These are phyloP conservation scores for Microctenopoma steveboyesi DNA, from an alignment of 2,797 vertebrate species.

Conservation along the genomic window DNA sequence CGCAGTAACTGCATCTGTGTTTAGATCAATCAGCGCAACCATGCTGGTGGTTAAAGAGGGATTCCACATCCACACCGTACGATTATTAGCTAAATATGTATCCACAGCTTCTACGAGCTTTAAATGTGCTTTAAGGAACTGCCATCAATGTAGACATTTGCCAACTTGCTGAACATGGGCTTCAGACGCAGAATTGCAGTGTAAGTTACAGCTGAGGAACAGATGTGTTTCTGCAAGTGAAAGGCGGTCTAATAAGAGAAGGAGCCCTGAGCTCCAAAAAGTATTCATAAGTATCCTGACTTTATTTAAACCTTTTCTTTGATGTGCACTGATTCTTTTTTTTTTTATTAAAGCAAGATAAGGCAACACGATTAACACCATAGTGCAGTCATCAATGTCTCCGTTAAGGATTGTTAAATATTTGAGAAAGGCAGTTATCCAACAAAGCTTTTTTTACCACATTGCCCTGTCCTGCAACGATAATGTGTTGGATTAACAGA, in stretches of 20 bases:
- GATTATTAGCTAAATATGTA: not conserved
- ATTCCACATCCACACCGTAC: not conserved
- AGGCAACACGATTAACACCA: not conserved
- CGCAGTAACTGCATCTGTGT: conserved; percentile 13
- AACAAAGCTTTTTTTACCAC: not conserved
- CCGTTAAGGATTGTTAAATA: not conserved
- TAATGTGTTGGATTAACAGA: not conserved
- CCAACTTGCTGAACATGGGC: conserved; percentile 50
- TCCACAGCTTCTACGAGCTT: rapidly evolving
- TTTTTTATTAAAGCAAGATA: not conserved
- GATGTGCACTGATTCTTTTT: not conserved
- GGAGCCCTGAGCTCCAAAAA: not conserved
- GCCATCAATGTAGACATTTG: not conserved
- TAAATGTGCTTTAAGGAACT: not conserved
- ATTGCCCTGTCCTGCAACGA: not conserved
- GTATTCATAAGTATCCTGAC: not conserved
- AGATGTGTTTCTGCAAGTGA: no score
- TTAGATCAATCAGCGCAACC: not conserved
- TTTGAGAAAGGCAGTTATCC: not conserved
- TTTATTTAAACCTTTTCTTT: not conserved
- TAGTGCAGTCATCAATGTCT: not conserved
- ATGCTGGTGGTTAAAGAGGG: conserved; percentile 4
- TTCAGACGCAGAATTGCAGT: not conserved
- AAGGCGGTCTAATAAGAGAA: not conserved
- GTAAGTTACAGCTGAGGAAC: not conserved